Evolutionary conservation across 1,140 invertebrate genomes (phyloP), one percentile per base, ranked within the genome.

Genomic region (Drosophila insularis): DNA sequence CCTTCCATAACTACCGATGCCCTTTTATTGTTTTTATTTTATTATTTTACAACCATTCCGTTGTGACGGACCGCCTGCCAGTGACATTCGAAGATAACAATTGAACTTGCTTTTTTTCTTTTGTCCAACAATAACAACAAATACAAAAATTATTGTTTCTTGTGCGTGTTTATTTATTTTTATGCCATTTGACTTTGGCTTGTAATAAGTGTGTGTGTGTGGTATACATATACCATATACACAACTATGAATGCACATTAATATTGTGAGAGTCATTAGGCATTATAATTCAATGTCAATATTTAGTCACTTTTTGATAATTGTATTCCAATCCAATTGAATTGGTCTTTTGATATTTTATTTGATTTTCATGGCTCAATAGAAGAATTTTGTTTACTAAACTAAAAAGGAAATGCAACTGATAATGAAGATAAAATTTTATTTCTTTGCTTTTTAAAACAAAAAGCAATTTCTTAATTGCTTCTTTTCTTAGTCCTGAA

Each of bases 281-380:
- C 71, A 75, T 75, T 76, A 71, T 87, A 82, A 77, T 87, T 87
- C 82, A 87, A 87, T 87, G 82, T 89, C 82, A 89, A 87, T 79
- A 81, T 79, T 80, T 81, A 62, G 43, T 55, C 60, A 27, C 54
- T 64, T 50, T 35, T 17, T 27, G 27, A 35, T 65, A 75, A 71
- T 75, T 59, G 19, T 43, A 7, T 31, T 23, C 37, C 17, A 23
- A 13, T 23, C 37, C 17, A 23, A 13, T 37, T 60, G 27, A 46
- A 63, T 60, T 21, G 58, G 21, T 37, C 2, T 19, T 54, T 56
- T 56, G 17, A 4, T 3, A 11, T 27, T 50, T 17, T 14, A 35
- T 23, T 50, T 50, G 43, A 46, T 17, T 46, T 46, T 46, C 7
- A 46, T 46, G 43, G 17, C 43, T 19, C 43, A 10, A 19, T 19